Evolutionary conservation across 2,113 vertebrate species (phyloP).

Genomic region (Cettia cetti): DNA sequence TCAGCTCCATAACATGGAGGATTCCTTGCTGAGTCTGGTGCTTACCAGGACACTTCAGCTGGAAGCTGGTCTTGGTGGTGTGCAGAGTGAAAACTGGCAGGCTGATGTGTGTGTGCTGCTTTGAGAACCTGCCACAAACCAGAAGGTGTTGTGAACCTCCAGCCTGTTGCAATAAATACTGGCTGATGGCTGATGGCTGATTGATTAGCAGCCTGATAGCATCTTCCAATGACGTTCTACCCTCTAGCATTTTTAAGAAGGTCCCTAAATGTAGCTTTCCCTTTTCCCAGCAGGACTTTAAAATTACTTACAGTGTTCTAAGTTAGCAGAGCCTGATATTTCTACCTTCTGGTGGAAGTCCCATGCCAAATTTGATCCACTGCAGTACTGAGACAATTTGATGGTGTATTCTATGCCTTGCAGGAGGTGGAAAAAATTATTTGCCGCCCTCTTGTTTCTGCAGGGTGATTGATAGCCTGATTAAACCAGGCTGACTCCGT

Average conservation of each 20-base stretch:
- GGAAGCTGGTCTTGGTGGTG: not conserved
- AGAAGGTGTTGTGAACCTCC: not conserved
- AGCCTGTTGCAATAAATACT: not conserved
- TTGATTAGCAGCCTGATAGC: not conserved
- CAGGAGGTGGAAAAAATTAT: not conserved
- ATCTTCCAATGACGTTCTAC: not conserved
- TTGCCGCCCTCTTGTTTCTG: slow-evolving; percentile 30
- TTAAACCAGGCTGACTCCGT: slow-evolving; percentile 55
- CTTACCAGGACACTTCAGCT: not conserved
- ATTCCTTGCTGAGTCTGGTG: not conserved
- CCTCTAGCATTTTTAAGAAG: not conserved
- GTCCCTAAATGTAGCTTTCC: not conserved
- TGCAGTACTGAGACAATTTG: not conserved
- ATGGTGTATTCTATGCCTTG: not conserved
- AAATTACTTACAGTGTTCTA: not conserved
- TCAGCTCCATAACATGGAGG: not conserved
- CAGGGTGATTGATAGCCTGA: slow-evolving; percentile 61
- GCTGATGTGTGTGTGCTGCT: not conserved
- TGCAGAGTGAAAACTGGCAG: not conserved
- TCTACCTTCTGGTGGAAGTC: slow-evolving; percentile 16
- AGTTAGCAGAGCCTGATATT: not conserved
- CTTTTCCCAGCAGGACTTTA: not conserved
- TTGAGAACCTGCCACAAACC: not conserved
- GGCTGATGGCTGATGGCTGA: not conserved
- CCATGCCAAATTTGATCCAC: slow-evolving; percentile 20